Evolutionary conservation across 2,113 vertebrate genomes (phyloP).

Genomic region (Tauraco erythrolophus): DNA sequence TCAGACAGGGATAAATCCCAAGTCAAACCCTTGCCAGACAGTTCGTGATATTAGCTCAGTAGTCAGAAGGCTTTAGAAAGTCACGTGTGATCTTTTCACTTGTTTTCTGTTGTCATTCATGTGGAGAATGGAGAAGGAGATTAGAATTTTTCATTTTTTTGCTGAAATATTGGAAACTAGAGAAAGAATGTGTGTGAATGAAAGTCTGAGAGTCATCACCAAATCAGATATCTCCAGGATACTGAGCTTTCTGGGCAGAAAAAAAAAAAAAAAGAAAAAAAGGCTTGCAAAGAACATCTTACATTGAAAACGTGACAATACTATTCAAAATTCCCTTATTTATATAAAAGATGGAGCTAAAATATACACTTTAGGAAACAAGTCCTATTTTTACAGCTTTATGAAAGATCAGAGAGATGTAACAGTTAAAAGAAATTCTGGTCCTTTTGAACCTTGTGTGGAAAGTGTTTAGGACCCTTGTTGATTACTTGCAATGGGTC

Average conservation of each 20-base stretch:
- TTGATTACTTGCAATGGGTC: neutral
- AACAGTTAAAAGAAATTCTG: neutral
- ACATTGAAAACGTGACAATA: neutral
- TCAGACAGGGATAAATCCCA: neutral
- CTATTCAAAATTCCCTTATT: neutral
- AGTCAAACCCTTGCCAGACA: slow-evolving; percentile 1
- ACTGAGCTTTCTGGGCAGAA: neutral
- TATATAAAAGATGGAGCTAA: neutral
- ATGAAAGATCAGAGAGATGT: neutral
- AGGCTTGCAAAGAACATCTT: neutral
- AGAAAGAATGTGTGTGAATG: neutral
- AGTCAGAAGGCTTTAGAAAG: neutral
- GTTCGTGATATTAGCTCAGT: neutral
- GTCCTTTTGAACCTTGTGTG: neutral
- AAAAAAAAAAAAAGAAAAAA: fast-evolving
- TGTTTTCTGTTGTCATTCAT: neutral
- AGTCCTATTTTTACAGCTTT: neutral
- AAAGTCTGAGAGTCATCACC: neutral
- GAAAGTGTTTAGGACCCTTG: neutral
- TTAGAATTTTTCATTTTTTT: neutral
- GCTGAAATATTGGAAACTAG: neutral
- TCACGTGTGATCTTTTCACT: neutral
- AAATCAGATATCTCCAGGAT: neutral
- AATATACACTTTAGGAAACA: neutral
- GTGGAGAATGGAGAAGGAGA: neutral